phyloP scores from a whole-genome alignment of 2,888 invertebrate genomes.

The Cryptus viduatorius region DNA sequence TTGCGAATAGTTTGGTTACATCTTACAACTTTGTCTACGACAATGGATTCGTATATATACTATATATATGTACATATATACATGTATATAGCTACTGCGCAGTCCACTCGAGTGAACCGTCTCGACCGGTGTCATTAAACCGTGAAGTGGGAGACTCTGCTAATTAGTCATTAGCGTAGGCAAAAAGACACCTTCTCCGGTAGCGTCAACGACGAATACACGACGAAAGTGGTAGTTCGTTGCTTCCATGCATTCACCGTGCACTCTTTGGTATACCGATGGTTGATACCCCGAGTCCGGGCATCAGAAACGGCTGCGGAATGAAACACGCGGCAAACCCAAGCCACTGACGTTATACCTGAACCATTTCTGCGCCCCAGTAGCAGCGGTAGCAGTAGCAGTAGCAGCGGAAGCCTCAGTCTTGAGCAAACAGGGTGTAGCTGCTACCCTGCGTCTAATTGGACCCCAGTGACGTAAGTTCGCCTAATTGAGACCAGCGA shows the following conservation, averaged over 20 bases:
- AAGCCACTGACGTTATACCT: slow-evolving; percentile 18
- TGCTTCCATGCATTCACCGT: neutral
- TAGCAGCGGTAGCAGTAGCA: slow-evolving; percentile 27
- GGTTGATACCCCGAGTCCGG: slow-evolving; percentile 65
- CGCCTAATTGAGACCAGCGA: slow-evolving; percentile 84
- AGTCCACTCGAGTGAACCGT: slow-evolving; percentile 41
- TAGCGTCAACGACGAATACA: slow-evolving; percentile 61
- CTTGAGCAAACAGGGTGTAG: slow-evolving; percentile 84
- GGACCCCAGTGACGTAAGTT: slow-evolving; percentile 85
- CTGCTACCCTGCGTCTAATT: slow-evolving; percentile 82
- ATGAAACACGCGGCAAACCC: slow-evolving; percentile 23
- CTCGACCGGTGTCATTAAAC: slow-evolving; percentile 82
- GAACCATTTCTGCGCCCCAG: neutral
- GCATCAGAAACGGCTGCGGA: slow-evolving; percentile 12
- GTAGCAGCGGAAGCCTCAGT: slow-evolving; percentile 75
- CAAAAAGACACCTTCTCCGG: slow-evolving; percentile 82
- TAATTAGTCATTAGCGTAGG: slow-evolving; percentile 85
- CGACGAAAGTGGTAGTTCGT: slow-evolving; percentile 5
- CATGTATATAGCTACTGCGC: neutral
- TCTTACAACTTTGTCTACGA: slow-evolving; percentile 57
- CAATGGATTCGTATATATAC: slow-evolving; percentile 74
- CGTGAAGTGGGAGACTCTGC: slow-evolving; percentile 82
- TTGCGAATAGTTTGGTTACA: neutral
- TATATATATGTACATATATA: too few species aligned
- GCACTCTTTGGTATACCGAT: neutral